Evolutionary conservation across 30 jellyfish, hydroid and myxozoan species (phyloP).

Genomic region (Rhopilema esculentum): DNA sequence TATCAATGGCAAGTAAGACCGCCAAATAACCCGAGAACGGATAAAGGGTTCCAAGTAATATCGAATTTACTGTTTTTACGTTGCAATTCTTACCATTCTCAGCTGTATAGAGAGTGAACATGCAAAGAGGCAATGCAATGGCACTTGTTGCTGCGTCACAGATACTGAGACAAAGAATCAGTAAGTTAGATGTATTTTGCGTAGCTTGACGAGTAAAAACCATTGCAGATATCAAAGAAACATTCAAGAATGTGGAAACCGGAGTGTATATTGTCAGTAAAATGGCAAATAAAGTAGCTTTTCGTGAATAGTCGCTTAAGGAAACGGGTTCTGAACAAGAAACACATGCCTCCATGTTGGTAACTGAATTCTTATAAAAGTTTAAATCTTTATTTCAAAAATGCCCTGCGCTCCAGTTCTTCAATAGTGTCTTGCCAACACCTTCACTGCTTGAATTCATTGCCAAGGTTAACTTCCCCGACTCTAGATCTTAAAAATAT

Average conservation of each 20-base stretch:
- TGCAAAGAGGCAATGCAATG: background rate
- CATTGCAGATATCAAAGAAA: background rate
- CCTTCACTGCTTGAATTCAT: too few species aligned
- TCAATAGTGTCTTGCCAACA: too few species aligned
- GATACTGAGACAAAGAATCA: background rate
- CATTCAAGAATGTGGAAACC: background rate
- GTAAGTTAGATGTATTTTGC: background rate
- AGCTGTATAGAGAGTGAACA: background rate
- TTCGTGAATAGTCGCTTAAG: background rate
- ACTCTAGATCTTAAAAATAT: too few species aligned
- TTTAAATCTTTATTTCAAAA: too few species aligned
- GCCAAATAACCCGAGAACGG: background rate
- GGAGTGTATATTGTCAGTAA: background rate
- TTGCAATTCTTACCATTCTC: background rate
- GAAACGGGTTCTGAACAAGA: background rate
- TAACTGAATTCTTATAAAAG: too few species aligned
- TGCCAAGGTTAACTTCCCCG: too few species aligned
- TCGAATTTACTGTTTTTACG: background rate
- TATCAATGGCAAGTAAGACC: conserved; percentile 7
- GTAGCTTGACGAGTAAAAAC: conserved; percentile 15
- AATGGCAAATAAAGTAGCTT: background rate
- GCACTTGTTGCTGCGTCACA: conserved; percentile 1
- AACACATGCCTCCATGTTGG: background rate
- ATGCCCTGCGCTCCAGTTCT: too few species aligned
- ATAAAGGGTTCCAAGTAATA: background rate